phyloP scores from a whole-genome alignment of 1,140 invertebrate genomes.

The Drusus annulatus region DNA sequence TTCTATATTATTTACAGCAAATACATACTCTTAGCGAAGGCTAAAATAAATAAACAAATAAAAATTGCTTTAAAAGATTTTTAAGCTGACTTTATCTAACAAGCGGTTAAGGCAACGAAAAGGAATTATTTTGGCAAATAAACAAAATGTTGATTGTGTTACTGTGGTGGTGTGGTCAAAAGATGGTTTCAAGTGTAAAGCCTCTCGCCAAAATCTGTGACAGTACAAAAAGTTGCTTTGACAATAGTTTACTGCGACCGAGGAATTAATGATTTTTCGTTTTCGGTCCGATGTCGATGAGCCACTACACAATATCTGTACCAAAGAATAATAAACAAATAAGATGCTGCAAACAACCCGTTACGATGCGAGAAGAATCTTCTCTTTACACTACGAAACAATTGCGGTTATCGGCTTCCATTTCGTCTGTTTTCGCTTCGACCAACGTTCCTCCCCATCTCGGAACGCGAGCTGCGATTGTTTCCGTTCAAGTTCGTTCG shows the following conservation, averaged over 20 bases:
- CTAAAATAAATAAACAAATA: too few relatives aligned
- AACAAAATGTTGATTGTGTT: neutral
- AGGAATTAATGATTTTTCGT: too few relatives aligned
- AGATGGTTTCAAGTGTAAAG: neutral
- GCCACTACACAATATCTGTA: too few relatives aligned
- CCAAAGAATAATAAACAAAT: neutral
- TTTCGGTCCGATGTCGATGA: too few relatives aligned
- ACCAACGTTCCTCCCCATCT: neutral
- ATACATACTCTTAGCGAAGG: neutral
- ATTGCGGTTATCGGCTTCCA: neutral
- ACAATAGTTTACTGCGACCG: too few relatives aligned
- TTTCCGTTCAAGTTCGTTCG: conserved; percentile 18
- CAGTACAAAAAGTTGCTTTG: too few relatives aligned
- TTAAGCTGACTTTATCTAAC: too few relatives aligned
- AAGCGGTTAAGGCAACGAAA: neutral
- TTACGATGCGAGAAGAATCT: conserved; percentile 4
- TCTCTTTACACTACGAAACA: neutral
- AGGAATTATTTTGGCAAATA: neutral
- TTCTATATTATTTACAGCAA: conserved; percentile 14
- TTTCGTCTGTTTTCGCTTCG: conserved; percentile 1
- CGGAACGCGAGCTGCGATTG: neutral
- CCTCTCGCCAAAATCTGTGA: too few relatives aligned
- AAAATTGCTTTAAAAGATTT: too few relatives aligned
- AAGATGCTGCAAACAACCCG: neutral
- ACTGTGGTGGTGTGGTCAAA: conserved; percentile 9